phyloP scores from a whole-genome alignment of 35 echinoderm and acorn worm species.

The Nesometra sesokonis region DNA sequence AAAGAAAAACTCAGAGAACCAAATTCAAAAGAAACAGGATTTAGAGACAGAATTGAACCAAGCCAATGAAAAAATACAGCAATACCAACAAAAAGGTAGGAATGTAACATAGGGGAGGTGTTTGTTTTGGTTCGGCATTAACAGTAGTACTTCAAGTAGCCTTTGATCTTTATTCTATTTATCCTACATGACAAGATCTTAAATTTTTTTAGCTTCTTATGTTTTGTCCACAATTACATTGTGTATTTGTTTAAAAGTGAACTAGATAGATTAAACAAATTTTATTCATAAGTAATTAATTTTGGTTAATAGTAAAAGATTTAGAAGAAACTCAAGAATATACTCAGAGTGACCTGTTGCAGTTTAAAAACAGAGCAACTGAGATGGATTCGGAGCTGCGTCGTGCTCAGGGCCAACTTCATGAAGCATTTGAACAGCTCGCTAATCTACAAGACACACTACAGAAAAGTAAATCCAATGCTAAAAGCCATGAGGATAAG shows the following conservation, averaged over 20 bases:
- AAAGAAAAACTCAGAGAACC: constrained; percentile 2
- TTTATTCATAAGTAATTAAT: not conserved
- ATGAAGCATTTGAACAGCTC: constrained; percentile 60
- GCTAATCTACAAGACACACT: constrained; percentile 55
- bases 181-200: too few relatives aligned
- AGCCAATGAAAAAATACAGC: not conserved
- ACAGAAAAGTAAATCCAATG: constrained; percentile 65
- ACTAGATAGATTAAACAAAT: too few relatives aligned
- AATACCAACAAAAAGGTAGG: not conserved
- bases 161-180: too few relatives aligned
- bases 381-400: constrained; percentile 47
- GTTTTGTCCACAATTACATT: too few relatives aligned
- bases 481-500: constrained; percentile 39
- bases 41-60: not conserved
- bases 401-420: constrained; percentile 45
- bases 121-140: too few relatives aligned
- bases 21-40: constrained; percentile 14
- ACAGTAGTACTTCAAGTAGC: too few relatives aligned
- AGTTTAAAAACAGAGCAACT: not conserved
- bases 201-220: too few relatives aligned
- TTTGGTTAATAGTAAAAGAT: not conserved
- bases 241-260: too few relatives aligned
- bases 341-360: not conserved
- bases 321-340: not conserved
- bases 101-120: too few relatives aligned